These are phyloP conservation scores for Tragulus kanchil DNA, from an alignment of 2,113 vertebrate species.

Conservation along the genomic window DNA sequence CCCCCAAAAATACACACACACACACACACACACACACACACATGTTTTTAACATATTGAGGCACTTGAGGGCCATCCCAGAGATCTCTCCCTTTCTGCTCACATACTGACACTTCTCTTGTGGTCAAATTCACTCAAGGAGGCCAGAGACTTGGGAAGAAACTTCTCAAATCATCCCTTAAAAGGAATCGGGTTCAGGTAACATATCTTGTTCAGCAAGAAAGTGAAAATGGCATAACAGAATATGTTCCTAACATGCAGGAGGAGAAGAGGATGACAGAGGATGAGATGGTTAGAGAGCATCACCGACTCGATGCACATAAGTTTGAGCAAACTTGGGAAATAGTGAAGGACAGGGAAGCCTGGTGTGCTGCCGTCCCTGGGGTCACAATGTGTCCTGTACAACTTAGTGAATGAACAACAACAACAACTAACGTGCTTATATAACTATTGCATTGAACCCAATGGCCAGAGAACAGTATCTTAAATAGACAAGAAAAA, in stretches of 20 bases:
- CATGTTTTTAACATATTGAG: not conserved
- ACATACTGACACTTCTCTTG: not conserved
- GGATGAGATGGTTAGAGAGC: not conserved
- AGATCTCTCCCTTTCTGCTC: not conserved
- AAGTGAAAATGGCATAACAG: conserved; percentile 36
- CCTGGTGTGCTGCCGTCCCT: not conserved
- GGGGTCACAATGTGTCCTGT: not conserved
- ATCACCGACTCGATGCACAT: not conserved
- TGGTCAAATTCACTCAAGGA: conserved; percentile 31
- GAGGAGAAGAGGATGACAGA: not conserved
- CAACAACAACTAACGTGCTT: not conserved
- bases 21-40: not conserved
- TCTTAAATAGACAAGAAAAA: not conserved
- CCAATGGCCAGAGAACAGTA: not conserved
- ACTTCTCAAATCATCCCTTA: not conserved
- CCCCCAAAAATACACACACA: not conserved
- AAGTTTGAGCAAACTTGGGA: not conserved
- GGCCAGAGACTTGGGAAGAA: not conserved
- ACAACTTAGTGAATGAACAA: not conserved
- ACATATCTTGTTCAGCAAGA: not conserved
- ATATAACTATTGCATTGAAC: not conserved
- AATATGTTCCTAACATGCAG: conserved; percentile 3
- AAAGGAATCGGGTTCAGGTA: not conserved
- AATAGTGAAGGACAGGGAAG: not conserved
- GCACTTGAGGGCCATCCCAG: not conserved